A percentile compares a stretch with the other conserved stretches of the same genome.
These are phyloP conservation scores for Stichodactyla mertensii DNA, from an alignment of 64 coral and sea anemone genomes.

Conservation along the genomic window DNA sequence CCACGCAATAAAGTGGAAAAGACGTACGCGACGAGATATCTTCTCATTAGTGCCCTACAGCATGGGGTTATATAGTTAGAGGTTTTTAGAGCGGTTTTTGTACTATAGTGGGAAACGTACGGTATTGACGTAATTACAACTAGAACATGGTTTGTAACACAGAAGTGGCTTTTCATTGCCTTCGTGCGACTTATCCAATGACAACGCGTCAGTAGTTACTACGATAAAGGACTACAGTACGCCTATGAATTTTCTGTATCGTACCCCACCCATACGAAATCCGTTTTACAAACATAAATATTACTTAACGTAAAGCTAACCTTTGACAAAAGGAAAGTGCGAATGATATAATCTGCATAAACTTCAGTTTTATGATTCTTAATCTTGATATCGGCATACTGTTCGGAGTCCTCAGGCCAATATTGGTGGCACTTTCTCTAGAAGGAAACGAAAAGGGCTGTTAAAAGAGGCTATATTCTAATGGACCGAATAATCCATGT, in stretches of 20 bases:
- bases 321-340: slow-evolving; percentile 60
- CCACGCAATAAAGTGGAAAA: slow-evolving; percentile 61
- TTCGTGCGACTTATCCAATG: too few relatives aligned
- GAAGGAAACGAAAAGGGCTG: neutral
- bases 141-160: too few relatives aligned
- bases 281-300: neutral
- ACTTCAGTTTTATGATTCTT: slow-evolving; percentile 56
- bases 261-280: neutral
- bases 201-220: too few relatives aligned
- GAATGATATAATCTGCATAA: slow-evolving; percentile 69
- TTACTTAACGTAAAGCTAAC: slow-evolving; percentile 1
- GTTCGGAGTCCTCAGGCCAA: slow-evolving; percentile 52
- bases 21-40: slow-evolving; percentile 15
- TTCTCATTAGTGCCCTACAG: slow-evolving; percentile 22
- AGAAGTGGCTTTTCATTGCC: too few relatives aligned
- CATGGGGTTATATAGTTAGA: neutral
- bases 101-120: neutral
- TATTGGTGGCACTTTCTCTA: slow-evolving; percentile 83
- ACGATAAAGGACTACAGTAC: too few relatives aligned
- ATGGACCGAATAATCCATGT: neutral
- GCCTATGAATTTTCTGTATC: too few relatives aligned
- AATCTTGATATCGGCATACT: slow-evolving; percentile 36
- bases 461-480: too few relatives aligned
- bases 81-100: neutral
- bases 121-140: too few relatives aligned